These are phyloP conservation scores for Lerista edwardsae DNA, from an alignment of 2,797 vertebrate genomes.

Conservation along the genomic window DNA sequence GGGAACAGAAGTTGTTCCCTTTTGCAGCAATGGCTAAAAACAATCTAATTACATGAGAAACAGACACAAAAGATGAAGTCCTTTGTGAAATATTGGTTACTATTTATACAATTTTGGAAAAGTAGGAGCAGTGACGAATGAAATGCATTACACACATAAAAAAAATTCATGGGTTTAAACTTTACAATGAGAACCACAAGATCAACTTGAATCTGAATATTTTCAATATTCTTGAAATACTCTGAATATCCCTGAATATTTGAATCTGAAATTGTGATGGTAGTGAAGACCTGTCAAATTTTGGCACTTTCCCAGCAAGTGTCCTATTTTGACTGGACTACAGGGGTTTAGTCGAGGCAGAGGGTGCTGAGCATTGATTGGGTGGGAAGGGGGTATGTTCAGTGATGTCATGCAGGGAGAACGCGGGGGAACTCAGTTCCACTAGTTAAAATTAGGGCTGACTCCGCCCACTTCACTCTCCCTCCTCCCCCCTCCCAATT, in stretches of 20 bases:
- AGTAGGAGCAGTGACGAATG: not conserved
- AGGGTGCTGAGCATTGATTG: not conserved
- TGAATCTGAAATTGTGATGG: not conserved
- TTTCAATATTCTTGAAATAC: no score
- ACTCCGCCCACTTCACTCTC: no score
- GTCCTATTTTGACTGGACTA: not conserved
- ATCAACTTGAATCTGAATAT: not conserved
- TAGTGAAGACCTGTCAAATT: not conserved
- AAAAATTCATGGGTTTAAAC: no score
- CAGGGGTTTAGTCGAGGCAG: not conserved
- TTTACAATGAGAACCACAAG: not conserved
- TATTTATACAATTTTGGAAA: not conserved
- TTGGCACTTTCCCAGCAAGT: not conserved
- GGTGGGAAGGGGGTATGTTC: no score
- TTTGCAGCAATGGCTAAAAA: not conserved
- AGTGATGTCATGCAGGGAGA: no score
- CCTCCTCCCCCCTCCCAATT: no score
- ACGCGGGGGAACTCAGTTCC: no score
- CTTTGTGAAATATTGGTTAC: not conserved
- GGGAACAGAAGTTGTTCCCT: not conserved
- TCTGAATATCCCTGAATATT: no score
- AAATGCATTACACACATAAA: not conserved
- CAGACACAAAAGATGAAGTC: not conserved
- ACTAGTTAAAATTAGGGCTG: no score
- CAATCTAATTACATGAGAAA: not conserved